phyloP scores from a whole-genome alignment of 2,797 vertebrate species.

The Varecia variegata region DNA sequence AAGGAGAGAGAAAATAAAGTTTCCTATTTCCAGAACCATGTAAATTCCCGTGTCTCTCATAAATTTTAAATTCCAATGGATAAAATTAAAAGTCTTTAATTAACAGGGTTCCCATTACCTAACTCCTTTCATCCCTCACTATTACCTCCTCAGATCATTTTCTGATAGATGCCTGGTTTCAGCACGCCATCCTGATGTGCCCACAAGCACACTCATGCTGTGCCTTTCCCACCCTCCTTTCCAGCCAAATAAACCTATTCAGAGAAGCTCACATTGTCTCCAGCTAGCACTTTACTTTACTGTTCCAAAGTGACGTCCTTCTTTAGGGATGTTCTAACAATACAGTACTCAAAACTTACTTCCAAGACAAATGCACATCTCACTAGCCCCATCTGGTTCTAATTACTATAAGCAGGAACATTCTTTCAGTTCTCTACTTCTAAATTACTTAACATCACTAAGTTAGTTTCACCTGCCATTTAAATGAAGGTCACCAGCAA shows the following conservation, averaged over 20 bases:
- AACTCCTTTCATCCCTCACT: neutral
- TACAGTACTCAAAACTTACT: neutral
- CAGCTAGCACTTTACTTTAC: neutral
- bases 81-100: neutral
- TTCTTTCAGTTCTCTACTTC: neutral
- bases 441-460: neutral
- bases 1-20: neutral
- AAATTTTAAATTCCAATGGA: neutral
- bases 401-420: neutral
- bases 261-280: neutral
- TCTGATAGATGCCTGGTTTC: neutral
- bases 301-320: neutral
- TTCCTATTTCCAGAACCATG: slow-evolving; percentile 23
- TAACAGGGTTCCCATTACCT: neutral
- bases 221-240: neutral
- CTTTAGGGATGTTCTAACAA: neutral
- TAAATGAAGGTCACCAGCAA: neutral
- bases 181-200: neutral
- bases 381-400: neutral
- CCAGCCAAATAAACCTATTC: neutral
- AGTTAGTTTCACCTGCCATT: neutral
- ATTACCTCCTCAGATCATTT: neutral
- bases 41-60: neutral
- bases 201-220: neutral
- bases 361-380: neutral